These are phyloP conservation scores for Papilio glaucus DNA, from an alignment of 1,140 invertebrate genomes.

Conservation along the genomic window DNA sequence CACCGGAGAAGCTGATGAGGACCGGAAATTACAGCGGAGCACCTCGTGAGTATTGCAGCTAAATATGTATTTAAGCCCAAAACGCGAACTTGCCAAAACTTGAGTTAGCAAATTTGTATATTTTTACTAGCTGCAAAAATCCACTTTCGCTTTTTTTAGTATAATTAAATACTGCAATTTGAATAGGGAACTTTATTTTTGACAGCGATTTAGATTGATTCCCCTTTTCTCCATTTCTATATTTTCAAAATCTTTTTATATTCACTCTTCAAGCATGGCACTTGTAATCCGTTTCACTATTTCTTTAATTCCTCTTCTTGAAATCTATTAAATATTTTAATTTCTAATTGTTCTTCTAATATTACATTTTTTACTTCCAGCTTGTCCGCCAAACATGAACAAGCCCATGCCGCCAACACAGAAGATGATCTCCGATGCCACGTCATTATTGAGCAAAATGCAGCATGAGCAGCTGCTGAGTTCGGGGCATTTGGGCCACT, in stretches of 20 bases:
- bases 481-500: conserved; percentile 78
- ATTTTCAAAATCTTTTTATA: no score
- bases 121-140: no score
- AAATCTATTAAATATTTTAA: background rate
- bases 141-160: no score
- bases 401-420: conserved; percentile 90
- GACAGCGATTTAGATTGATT: no score
- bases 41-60: conserved; percentile 87
- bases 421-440: conserved; percentile 89
- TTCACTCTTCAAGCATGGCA: no score
- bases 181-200: no score
- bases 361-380: conserved; percentile 64
- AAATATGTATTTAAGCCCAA: conserved; percentile 57
- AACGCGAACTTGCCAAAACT: no score
- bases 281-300: no score
- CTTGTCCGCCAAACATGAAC: conserved; percentile 88
- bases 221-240: no score
- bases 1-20: conserved; percentile 97
- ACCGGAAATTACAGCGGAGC: conserved; percentile 95
- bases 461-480: conserved; percentile 87
- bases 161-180: no score
- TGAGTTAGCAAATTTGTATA: no score
- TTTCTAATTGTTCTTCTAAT: background rate
- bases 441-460: conserved; percentile 88
- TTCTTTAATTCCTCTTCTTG: background rate